These are phyloP conservation scores for Cuniculus paca DNA, from an alignment of 2,797 vertebrate genomes.

Conservation along the genomic window DNA sequence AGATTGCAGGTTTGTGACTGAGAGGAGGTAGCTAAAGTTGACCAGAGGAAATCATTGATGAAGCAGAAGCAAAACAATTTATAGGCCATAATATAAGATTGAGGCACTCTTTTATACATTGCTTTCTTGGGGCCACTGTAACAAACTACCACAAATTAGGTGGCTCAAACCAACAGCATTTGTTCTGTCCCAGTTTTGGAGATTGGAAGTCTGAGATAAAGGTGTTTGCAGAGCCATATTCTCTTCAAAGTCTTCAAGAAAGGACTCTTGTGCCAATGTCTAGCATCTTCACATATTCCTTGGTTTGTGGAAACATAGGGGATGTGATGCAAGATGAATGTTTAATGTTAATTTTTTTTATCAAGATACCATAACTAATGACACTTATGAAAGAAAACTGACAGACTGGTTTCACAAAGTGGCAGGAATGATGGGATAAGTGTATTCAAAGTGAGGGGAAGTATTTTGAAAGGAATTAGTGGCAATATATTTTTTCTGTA, in stretches of 20 bases:
- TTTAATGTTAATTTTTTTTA: background rate
- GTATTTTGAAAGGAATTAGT: background rate
- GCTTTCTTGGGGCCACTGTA: background rate
- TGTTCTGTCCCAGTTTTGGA: background rate
- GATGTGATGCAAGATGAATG: background rate
- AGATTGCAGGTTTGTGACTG: background rate
- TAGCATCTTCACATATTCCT: background rate
- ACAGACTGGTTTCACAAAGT: background rate
- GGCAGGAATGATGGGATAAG: background rate
- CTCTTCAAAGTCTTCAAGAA: background rate
- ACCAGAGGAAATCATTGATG: background rate
- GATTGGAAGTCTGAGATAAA: background rate
- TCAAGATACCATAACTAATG: background rate
- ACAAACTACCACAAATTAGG: background rate
- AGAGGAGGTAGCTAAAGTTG: background rate
- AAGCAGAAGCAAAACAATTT: background rate
- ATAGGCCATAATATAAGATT: background rate
- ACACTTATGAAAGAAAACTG: background rate
- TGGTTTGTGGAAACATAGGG: background rate
- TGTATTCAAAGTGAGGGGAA: background rate
- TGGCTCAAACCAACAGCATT: background rate
- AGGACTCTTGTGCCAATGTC: background rate
- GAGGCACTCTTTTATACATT: background rate
- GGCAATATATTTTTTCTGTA: background rate
- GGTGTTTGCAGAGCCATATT: background rate